phyloP scores from a whole-genome alignment of 2,797 vertebrate species.

The Danio kyathit region DNA sequence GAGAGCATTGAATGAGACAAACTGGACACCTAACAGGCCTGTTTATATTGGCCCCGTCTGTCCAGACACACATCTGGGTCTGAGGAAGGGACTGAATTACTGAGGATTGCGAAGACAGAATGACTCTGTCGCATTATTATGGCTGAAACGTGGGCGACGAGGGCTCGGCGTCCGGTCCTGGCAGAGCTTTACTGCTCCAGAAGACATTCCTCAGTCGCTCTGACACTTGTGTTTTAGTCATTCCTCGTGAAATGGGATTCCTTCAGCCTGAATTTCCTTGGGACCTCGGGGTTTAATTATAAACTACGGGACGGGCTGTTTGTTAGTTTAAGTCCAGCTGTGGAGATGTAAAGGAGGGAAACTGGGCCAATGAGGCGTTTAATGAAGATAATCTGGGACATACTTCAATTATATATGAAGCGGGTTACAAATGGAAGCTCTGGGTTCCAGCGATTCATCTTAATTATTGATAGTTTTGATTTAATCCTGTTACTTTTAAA shows the following conservation, averaged over 20 bases:
- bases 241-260: conserved; percentile 17
- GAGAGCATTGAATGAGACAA: conserved; percentile 55
- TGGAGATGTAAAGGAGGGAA: conserved; percentile 33
- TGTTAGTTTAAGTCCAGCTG: conserved; percentile 39
- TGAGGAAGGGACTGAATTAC: conserved; percentile 51
- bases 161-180: conserved; percentile 50
- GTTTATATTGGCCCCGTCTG: conserved; percentile 67
- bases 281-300: conserved; percentile 28
- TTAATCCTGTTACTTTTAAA: not conserved
- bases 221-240: conserved; percentile 6
- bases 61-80: conserved; percentile 66
- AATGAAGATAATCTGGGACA: conserved; percentile 3
- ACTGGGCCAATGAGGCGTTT: not conserved
- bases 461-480: not conserved
- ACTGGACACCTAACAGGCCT: conserved; percentile 56
- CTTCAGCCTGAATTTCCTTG: conserved; percentile 15
- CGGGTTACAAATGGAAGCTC: not conserved
- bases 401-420: not conserved
- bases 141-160: conserved; percentile 67
- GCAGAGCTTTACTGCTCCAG: conserved; percentile 27
- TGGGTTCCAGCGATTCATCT: not conserved
- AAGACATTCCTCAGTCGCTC: conserved; percentile 36
- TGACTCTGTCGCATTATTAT: conserved; percentile 57
- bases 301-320: conserved; percentile 4
- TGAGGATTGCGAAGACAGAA: conserved; percentile 17